Conservation (phyloP, 2,888 invertebrate species). For the Mythimna albipuncta region DNA sequence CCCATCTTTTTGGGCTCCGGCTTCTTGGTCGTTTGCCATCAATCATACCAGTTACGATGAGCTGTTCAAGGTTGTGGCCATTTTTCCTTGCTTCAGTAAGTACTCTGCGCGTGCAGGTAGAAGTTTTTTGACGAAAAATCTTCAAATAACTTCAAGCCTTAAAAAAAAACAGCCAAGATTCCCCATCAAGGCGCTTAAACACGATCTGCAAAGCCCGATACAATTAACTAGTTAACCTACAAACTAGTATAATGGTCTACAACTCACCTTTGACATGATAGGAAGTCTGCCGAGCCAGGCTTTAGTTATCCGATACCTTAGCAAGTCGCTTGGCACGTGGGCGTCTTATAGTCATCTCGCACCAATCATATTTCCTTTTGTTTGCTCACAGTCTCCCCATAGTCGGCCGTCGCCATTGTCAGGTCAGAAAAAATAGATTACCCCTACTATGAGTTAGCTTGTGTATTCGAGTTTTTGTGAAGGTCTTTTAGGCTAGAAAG, state of each 20-base stretch:
- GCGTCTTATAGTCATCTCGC: constrained; percentile 72
- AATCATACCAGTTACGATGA: too few species aligned
- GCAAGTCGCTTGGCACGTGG: constrained; percentile 67
- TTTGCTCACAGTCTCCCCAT: constrained; percentile 80
- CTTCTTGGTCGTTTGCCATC: too few species aligned
- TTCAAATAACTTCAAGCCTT: too few species aligned
- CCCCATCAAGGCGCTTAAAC: neutral
- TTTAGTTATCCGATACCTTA: constrained; percentile 57
- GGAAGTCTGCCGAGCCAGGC: constrained; percentile 31
- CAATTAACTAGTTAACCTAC: constrained; percentile 22
- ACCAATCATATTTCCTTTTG: constrained; percentile 86
- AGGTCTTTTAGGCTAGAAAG: too few species aligned
- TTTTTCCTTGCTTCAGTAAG: too few species aligned
- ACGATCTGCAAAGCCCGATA: neutral
- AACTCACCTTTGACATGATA: constrained; percentile 36
- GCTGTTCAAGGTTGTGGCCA: too few species aligned
- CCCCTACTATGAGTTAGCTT: constrained; percentile 44
- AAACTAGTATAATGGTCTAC: constrained; percentile 35
- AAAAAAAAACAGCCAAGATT: neutral
- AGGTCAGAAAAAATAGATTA: constrained; percentile 58
- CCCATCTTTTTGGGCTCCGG: too few species aligned
- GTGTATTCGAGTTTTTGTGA: constrained; percentile 4
- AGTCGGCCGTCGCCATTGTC: constrained; percentile 76
- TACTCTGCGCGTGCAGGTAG: too few species aligned
- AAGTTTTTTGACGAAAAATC: too few species aligned